Evolutionary conservation across 2,797 vertebrate genomes (phyloP).

Genomic region (Potorous gilbertii): DNA sequence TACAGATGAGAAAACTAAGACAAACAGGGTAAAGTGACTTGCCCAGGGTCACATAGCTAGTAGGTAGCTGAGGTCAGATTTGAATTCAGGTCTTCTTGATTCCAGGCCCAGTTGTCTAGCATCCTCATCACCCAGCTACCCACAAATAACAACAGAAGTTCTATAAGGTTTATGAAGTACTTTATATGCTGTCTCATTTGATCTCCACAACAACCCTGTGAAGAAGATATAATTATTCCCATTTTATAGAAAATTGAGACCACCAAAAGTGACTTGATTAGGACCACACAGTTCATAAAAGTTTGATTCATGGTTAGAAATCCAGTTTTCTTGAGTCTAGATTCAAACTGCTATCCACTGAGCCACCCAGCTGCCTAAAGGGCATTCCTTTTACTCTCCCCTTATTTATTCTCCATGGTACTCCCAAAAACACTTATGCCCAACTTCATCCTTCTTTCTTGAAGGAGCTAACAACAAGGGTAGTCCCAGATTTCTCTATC

Average conservation of each 20-base stretch:
- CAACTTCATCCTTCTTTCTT: not conserved
- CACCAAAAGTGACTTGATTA: not conserved
- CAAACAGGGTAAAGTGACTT: not conserved
- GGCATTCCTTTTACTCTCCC: not conserved
- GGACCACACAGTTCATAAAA: not conserved
- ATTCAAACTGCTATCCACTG: not conserved
- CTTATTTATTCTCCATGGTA: not conserved
- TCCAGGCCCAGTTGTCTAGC: not conserved
- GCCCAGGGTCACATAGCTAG: not conserved
- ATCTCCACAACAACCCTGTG: not conserved
- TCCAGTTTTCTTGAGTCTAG: not conserved
- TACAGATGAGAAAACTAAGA: not conserved
- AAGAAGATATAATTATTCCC: not conserved
- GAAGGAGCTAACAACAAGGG: not conserved
- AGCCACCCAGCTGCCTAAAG: not conserved
- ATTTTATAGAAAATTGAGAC: not conserved
- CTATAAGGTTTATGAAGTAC: not conserved
- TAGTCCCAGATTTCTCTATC: not conserved
- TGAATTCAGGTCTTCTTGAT: not conserved
- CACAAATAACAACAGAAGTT: not conserved
- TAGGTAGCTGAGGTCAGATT: not conserved
- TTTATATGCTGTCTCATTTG: not conserved
- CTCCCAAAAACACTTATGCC: not conserved
- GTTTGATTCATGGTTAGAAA: not conserved
- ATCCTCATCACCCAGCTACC: not conserved